A percentile compares a stretch with the other conserved stretches of the same genome.
phyloP scores from a whole-genome alignment of 2,797 vertebrate genomes.

The Antrozous pallidus region DNA sequence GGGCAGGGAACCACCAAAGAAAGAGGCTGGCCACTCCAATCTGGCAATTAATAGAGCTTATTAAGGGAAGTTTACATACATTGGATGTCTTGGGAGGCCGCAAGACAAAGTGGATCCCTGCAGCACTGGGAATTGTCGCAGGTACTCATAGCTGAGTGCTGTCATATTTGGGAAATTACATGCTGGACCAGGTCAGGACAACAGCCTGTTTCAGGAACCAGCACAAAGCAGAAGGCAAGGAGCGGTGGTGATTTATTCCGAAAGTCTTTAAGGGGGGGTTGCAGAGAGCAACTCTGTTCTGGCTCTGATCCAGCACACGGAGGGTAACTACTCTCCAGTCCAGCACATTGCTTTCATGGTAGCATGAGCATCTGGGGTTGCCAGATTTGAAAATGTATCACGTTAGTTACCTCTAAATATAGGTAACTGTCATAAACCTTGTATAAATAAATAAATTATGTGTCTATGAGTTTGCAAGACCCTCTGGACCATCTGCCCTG shows the following conservation, averaged over 20 bases:
- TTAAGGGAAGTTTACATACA: neutral
- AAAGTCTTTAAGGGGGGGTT: neutral
- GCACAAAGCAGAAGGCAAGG: neutral
- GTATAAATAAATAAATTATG: neutral
- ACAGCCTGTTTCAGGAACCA: neutral
- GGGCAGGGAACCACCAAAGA: neutral
- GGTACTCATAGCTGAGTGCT: neutral
- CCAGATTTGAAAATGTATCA: slow-evolving; percentile 2
- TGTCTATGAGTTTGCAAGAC: slow-evolving; percentile 18
- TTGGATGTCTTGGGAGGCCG: neutral
- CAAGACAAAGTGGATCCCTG: neutral
- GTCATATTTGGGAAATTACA: neutral
- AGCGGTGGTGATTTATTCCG: neutral
- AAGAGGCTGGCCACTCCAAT: neutral
- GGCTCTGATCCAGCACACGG: neutral
- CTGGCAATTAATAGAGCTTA: neutral
- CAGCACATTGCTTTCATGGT: neutral
- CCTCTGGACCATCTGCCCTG: neutral
- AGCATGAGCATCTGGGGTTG: neutral
- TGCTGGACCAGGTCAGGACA: neutral
- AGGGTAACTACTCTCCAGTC: neutral
- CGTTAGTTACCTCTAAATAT: neutral
- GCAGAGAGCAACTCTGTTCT: neutral
- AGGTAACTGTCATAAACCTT: slow-evolving; percentile 1
- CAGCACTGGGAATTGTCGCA: neutral